phyloP scores from a whole-genome alignment of 1,140 invertebrate species.

The Carcinoscorpius rotundicauda region DNA sequence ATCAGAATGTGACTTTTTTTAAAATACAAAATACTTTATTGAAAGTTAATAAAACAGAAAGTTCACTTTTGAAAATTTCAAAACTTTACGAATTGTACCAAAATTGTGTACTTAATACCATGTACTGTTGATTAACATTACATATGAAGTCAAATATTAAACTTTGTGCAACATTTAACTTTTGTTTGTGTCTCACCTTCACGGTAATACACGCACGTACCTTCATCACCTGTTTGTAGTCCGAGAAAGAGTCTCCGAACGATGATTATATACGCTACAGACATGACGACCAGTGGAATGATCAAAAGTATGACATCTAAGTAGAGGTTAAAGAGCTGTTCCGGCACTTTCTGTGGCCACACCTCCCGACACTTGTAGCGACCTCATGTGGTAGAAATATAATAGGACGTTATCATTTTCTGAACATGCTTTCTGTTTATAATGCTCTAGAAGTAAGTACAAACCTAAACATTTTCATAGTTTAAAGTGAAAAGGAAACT shows the following conservation, averaged over 20 bases:
- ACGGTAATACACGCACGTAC: background rate
- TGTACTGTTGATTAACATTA: background rate
- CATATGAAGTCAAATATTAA: background rate
- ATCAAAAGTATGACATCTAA: background rate
- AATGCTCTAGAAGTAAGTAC: too few relatives aligned
- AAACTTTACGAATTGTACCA: background rate
- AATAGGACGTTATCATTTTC: too few relatives aligned
- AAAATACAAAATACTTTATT: too few relatives aligned
- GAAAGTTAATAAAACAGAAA: too few relatives aligned
- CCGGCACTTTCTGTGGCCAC: background rate
- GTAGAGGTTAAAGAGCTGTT: background rate
- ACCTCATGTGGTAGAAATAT: too few relatives aligned
- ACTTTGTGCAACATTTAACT: background rate
- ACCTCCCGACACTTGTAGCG: background rate
- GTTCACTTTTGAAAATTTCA: too few relatives aligned
- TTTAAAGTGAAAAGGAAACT: too few relatives aligned
- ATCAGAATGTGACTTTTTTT: too few relatives aligned
- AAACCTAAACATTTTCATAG: too few relatives aligned
- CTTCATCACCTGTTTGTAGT: background rate
- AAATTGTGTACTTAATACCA: background rate
- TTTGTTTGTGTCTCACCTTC: background rate
- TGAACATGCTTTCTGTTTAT: too few relatives aligned
- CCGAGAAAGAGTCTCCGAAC: background rate
- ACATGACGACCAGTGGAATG: background rate
- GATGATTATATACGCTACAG: background rate